These are phyloP conservation scores for Machaerirhynchus nigripectus DNA, from an alignment of 2,113 vertebrate genomes.

Conservation along the genomic window DNA sequence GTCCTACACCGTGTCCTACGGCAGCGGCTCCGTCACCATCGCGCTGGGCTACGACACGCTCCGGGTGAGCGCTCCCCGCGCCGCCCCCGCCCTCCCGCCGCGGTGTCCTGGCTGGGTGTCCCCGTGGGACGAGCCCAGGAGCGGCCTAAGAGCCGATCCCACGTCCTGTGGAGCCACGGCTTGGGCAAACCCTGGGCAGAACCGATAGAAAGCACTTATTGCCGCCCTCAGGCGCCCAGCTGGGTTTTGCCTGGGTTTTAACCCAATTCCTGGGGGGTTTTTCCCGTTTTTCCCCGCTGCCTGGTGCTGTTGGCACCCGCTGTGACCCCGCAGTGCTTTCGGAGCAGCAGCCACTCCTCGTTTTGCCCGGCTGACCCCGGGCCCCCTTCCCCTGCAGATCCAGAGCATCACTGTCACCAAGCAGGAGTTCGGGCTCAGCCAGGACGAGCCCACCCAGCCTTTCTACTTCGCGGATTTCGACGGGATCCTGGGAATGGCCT, in stretches of 20 bases:
- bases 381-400: constrained; percentile 49
- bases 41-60: constrained; percentile 71
- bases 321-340: neutral
- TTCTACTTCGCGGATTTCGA: constrained; percentile 69
- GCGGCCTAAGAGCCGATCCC: neutral
- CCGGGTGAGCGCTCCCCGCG: neutral
- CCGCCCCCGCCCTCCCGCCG: neutral
- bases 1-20: constrained; percentile 62
- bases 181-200: neutral
- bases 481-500: constrained; percentile 73
- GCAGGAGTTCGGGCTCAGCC: constrained; percentile 80
- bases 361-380: neutral
- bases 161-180: fast-evolving
- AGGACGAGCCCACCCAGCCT: constrained; percentile 25
- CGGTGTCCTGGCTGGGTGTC: neutral
- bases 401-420: constrained; percentile 65
- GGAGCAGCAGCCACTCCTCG: neutral
- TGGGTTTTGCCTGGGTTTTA: neutral
- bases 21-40: constrained; percentile 60
- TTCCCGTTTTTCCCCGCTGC: neutral
- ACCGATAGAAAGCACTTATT: fast-evolving
- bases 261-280: neutral
- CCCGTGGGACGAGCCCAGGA: neutral
- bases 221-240: neutral
- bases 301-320: neutral